Conservation (phyloP, 1,140 invertebrate genomes). For the Onthophagus taurus region DNA sequence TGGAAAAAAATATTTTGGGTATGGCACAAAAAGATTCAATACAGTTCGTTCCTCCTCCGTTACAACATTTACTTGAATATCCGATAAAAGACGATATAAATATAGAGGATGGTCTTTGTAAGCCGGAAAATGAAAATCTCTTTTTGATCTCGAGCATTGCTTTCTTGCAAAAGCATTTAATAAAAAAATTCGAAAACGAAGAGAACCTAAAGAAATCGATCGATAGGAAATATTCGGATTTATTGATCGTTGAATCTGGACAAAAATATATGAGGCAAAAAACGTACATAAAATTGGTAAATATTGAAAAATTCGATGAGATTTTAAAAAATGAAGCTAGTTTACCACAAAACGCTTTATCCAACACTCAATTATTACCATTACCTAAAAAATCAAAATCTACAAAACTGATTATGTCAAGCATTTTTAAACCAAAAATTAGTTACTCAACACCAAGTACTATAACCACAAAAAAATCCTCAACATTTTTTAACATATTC, state of each 20-base stretch:
- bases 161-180: constrained; percentile 12
- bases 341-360: constrained; percentile 1
- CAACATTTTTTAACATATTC: constrained; percentile 5
- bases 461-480: not conserved
- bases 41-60: constrained; percentile 1
- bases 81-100: not conserved
- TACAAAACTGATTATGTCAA: not conserved
- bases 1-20: too few relatives aligned
- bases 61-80: constrained; percentile 3
- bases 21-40: too few relatives aligned
- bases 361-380: constrained; percentile 12
- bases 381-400: constrained; percentile 8
- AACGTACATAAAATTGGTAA: constrained; percentile 7
- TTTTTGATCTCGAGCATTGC: constrained; percentile 14
- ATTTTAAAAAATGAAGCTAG: constrained; percentile 10
- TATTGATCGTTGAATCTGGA: constrained; percentile 9
- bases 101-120: constrained; percentile 12
- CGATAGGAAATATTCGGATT: constrained; percentile 8
- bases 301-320: constrained; percentile 13
- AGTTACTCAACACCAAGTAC: not conserved
- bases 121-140: constrained; percentile 9
- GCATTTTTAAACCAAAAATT: constrained; percentile 3
- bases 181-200: constrained; percentile 4
- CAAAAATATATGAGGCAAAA: constrained; percentile 9
- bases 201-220: not conserved